phyloP scores from a whole-genome alignment of 2,113 vertebrate species.

The Dromaius novaehollandiae region DNA sequence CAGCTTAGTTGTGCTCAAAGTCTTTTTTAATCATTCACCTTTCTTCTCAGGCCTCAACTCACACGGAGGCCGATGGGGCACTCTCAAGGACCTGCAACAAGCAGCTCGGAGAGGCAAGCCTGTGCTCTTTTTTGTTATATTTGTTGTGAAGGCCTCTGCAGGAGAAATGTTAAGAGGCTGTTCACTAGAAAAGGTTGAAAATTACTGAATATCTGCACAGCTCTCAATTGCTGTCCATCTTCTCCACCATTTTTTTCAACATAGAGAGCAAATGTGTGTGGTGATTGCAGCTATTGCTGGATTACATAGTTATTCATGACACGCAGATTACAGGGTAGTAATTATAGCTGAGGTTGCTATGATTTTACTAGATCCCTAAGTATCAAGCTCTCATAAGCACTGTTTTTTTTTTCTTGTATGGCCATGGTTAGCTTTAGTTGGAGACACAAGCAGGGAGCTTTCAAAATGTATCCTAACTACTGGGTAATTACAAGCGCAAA shows the following conservation, averaged over 20 bases:
- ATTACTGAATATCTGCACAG: not conserved
- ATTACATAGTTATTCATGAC: not conserved
- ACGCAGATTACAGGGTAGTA: conserved; percentile 59
- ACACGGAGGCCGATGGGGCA: not conserved
- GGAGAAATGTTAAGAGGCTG: not conserved
- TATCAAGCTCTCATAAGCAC: not conserved
- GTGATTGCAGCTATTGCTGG: conserved; percentile 1
- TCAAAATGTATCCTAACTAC: not conserved
- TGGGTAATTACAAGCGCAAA: not conserved
- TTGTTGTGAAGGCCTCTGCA: not conserved
- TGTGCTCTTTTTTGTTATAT: accelerated
- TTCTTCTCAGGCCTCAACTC: not conserved
- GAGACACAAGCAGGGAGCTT: not conserved
- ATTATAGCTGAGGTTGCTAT: conserved; percentile 6
- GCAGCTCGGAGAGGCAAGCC: not conserved
- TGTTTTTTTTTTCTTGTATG: not conserved
- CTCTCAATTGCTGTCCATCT: not conserved
- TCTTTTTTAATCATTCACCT: not conserved
- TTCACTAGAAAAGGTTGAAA: not conserved
- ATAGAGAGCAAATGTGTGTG: not conserved
- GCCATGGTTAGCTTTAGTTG: conserved; percentile 11
- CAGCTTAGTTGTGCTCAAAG: not conserved
- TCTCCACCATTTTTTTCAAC: not conserved
- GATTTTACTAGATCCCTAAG: conserved; percentile 29
- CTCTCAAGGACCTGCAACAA: not conserved